Evolutionary conservation across 2,888 invertebrate species (phyloP), one percentile per base, ranked within the genome.

Genomic region (Eupithecia centaureata): DNA sequence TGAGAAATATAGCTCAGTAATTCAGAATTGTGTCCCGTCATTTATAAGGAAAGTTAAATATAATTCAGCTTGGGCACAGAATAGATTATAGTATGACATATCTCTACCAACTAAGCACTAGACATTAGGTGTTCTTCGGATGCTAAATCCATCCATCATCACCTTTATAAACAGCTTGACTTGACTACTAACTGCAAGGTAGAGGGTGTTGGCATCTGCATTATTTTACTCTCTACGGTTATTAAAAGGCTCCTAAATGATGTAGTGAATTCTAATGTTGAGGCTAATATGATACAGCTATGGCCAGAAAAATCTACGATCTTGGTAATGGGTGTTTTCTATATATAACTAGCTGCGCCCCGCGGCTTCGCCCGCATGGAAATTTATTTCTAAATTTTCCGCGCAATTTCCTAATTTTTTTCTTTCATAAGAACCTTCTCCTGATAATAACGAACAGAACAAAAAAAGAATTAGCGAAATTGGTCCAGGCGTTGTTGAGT

Each of bases 1-100:
- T 65, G 32, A 54, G 25, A 51, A 58, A 61, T 61, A 63, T 61
- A 42, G 5, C 56, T 47, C 12, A 22, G 13, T 33, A 10, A 30
- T 60, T 54, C 22, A 42, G 38, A 22, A 47, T 12, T 56, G 28
- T 32, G 32, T 33, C 30, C 32, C 32, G 10, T 33, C 57, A 32
- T 57, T 57, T 57, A 33, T 57, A 33, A 12, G 18, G 10, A 18
- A 18, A 13, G 18, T 15, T 57, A 15, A n/a, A 32, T 30, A 30
- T 57, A 57, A 18, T 57, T 32, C 32, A 25, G 27, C 27, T 27
- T 52, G 12, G 47, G 4, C 47, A 47, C 47, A 47, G 47, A 47
- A 47, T 47, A 47, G 22, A 47, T 22, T 22, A 22, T 22, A 47
- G 22, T 47, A 47, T 1, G 18, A 22, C 47, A 22, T 18, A 47